Conservation (phyloP, 2,113 vertebrate species). For the Pithys albifrons region DNA sequence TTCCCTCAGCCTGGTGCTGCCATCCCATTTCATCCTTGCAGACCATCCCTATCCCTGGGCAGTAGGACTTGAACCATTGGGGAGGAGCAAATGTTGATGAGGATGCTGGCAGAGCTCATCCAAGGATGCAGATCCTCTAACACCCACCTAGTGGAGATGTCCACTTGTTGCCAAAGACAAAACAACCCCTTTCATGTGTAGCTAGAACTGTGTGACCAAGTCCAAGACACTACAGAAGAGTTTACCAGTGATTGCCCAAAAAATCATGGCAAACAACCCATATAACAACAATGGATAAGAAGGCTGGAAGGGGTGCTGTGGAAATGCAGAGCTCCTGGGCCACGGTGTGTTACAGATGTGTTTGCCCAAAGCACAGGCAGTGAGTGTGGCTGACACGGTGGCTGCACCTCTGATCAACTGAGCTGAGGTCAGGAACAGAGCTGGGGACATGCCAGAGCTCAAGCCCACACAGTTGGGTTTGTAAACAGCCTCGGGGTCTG, state of each 20-base stretch:
- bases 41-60: not conserved
- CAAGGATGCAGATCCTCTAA: not conserved
- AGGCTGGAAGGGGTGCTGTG: accelerated
- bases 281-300: accelerated
- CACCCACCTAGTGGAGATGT: not conserved
- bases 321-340: not conserved
- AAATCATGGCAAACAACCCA: not conserved
- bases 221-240: not conserved
- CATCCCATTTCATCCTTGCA: not conserved
- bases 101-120: not conserved
- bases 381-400: accelerated
- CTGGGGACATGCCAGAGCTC: not conserved
- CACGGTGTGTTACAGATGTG: accelerated
- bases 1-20: not conserved
- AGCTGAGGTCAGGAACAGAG: not conserved
- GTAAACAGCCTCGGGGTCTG: not conserved
- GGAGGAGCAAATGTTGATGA: not conserved
- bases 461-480: not conserved
- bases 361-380: not conserved
- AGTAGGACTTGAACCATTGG: not conserved
- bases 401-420: accelerated
- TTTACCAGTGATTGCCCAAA: not conserved
- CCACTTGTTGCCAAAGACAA: no score
- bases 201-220: accelerated
- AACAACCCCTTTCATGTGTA: accelerated